Evolutionary conservation across 2,797 vertebrate genomes (phyloP), one percentile per base, ranked within the genome.

Genomic region (Gymnoscopelus microlampas): DNA sequence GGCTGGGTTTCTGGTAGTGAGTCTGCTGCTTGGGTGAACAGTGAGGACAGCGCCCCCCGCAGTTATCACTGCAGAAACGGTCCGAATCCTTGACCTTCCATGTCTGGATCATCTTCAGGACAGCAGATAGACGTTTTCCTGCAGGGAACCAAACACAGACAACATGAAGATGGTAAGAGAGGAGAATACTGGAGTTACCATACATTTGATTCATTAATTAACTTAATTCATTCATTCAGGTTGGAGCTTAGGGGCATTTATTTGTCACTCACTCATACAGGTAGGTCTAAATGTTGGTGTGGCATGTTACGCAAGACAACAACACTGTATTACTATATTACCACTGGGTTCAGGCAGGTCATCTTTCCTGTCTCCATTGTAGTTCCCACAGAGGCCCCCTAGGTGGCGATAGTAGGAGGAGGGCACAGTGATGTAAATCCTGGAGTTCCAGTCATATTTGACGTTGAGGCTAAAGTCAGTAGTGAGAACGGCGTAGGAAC

Each of bases 321-420:
- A 44, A 29, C 26, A 29, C 26, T 29, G 26, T 29, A 29, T 29
- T 29, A 29, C 26, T 3, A 29, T 29, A 44, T 44, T 44, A 44
- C 39, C 39, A 44, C 1, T 44, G 39, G 39, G 39, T 44, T 44
- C 39, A 9, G 39, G 1, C 8, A 44, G 39, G 39, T 44, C 39
- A 44, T 86, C 90, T 14, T 7, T 60, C 7, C 5, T 7, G 69
- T 90, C 84, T 66, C 85, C 86, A 0, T 96, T 95, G 54, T 83
- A 92, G 74, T 96, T 95, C 32, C 95, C 93, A 0, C 96, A 96
- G 55, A 96, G 77, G 1, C 95, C 94, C 0, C 93, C 94, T 0
- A 95, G 73, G 1, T 78, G 82, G 7, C 76, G 68, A 0, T 35
- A 84, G 83, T 95, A 91, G 39, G 15, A 50, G 0, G 60, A 3